These are phyloP conservation scores for Leucopsar rothschildi DNA, from an alignment of 2,113 vertebrate species.

Conservation along the genomic window DNA sequence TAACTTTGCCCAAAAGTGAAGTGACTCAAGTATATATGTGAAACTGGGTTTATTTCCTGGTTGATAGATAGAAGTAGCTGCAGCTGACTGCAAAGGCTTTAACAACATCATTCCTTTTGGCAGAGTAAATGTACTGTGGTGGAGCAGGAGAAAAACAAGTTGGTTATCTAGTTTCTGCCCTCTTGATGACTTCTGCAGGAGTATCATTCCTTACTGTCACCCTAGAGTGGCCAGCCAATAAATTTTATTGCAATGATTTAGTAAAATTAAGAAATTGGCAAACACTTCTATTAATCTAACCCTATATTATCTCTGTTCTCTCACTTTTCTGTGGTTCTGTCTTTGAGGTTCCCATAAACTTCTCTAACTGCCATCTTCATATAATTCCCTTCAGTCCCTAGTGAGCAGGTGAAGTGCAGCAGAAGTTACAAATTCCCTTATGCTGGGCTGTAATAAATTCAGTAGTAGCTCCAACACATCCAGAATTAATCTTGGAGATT, in stretches of 20 bases:
- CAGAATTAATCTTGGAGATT: background rate
- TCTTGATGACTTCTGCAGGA: background rate
- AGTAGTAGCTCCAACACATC: background rate
- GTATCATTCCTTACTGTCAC: background rate
- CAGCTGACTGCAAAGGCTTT: background rate
- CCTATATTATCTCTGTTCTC: background rate
- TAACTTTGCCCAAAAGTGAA: background rate
- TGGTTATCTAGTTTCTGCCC: background rate
- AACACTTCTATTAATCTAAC: background rate
- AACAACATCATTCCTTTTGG: background rate
- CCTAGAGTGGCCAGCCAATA: background rate
- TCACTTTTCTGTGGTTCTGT: background rate
- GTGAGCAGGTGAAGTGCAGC: conserved; percentile 3
- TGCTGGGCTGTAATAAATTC: background rate
- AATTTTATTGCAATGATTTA: background rate
- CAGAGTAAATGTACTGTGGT: background rate
- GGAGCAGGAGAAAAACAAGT: background rate
- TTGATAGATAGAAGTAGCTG: background rate
- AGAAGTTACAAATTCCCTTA: background rate
- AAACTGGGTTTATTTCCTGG: background rate
- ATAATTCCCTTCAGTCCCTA: background rate
- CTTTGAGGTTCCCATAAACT: background rate
- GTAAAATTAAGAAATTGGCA: background rate
- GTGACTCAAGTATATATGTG: background rate
- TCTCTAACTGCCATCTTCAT: background rate